These are phyloP conservation scores for Epinephelus coioides DNA, from an alignment of 2,797 vertebrate species.

Conservation along the genomic window DNA sequence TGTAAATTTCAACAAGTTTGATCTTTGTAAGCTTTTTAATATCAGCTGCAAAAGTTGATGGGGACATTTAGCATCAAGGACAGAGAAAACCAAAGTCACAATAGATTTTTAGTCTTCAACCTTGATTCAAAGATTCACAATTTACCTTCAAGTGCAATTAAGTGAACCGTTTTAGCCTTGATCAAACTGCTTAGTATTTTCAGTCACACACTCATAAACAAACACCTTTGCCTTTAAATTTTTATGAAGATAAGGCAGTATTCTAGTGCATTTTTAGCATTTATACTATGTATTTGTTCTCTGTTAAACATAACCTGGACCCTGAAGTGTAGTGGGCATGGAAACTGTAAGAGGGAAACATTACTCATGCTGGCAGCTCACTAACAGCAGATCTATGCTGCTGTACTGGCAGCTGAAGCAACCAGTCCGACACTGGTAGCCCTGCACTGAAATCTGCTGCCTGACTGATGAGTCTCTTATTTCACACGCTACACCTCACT, in stretches of 20 bases:
- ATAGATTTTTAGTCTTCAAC: background rate
- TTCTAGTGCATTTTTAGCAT: constrained; percentile 21
- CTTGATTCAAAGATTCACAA: background rate
- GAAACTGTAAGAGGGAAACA: constrained; percentile 38
- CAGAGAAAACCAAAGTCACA: constrained; percentile 42
- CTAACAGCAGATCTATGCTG: constrained; percentile 36
- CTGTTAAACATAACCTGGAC: constrained; percentile 6
- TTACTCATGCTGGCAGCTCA: constrained; percentile 62
- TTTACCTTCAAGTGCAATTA: constrained; percentile 5
- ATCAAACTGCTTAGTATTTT: constrained; percentile 25
- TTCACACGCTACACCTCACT: constrained; percentile 38
- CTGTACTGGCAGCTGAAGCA: constrained; percentile 51
- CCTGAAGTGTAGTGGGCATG: constrained; percentile 10
- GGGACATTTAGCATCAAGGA: background rate
- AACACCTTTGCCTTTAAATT: background rate
- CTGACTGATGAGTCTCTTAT: constrained; percentile 62
- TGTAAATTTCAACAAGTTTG: background rate
- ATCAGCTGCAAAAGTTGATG: background rate
- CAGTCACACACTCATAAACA: background rate
- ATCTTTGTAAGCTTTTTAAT: background rate
- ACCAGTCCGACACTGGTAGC: constrained; percentile 22
- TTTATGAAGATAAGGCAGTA: background rate
- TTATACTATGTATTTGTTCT: constrained; percentile 40
- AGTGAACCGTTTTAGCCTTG: background rate
- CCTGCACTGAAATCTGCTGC: constrained; percentile 36